Evolutionary conservation across 1,140 invertebrate species (phyloP), one percentile per base, ranked within the genome.

Genomic region (Zaprionus kolodkinae): DNA sequence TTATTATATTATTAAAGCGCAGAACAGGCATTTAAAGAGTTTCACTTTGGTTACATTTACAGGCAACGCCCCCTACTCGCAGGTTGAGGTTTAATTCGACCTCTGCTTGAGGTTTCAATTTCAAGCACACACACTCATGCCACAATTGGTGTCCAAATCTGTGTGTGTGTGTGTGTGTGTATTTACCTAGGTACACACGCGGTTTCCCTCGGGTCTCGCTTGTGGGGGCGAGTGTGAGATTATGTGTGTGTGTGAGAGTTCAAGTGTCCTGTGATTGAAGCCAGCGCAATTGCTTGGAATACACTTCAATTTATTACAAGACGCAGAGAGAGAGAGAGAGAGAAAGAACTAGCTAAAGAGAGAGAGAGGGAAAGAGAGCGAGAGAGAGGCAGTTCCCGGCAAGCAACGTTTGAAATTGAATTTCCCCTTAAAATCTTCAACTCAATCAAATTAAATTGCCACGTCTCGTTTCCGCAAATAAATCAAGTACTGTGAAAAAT

Each of bases 111-210:
- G 36, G 50, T 33, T 35, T 35, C 50, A 21, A 40, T 63, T 63
- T 55, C 15, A 52, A 27, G 59, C 17, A 45, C 21, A 45, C 21
- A 36, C 33, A 48, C 13, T 62, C 48, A 33, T 2, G 27, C 36
- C 50, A 45, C 68, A 70, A 55, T 36, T 63, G 65, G 45, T 60
- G 40, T 43, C 17, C 67, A 30, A 55, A 33, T 36, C 30, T 25
- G 55, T 43, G 36, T 67, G 6, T 17, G 21, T 6, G 10, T 25
- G 27, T 30, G 27, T 30, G 6, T 30, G 27, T 30, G 27, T 6
- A 52, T 35, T 63, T 25, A 17, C 33, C 17, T 40, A 25, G 56
- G 35, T 38, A 21, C 6, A 59, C 35, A 13, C 6, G 11, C 35
- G 40, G 45, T 25, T 25, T 25, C 45, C 21, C 45, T 50, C 17